Evolutionary conservation across 2,888 invertebrate species (phyloP), one percentile per base, ranked within the genome.

Genomic region (Nomada ferruginata): DNA sequence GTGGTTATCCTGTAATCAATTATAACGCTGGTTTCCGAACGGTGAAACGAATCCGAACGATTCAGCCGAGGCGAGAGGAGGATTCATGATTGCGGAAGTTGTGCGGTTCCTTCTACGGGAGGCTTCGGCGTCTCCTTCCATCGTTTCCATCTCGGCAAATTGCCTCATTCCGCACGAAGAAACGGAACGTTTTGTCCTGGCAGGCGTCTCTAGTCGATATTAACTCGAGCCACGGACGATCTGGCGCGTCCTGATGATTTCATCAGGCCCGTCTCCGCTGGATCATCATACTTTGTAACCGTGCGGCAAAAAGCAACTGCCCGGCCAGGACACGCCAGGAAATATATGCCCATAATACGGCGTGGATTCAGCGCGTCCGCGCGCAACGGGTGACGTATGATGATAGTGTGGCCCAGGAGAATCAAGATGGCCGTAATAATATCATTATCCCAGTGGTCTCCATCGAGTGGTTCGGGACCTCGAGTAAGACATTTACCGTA

Each of bases 391-490:
- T 93, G 93, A 93, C 93, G 91, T 93, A 93, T 93, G 92, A 92
- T 92, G 93, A 93, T 93, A 92, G 93, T 91, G 91, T 89, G 87
- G 90, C 88, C 88, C 86, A 84, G 88, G 87, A 85, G 91, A 93
- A 93, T 93, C 93, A 92, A 92, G 91, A 91, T 92, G 91, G 90
- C 91, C 90, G 91, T 93, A 93, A 93, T 93, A 93, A 93, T 93
- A 93, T 93, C 93, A 93, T 93, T 92, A 93, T 93, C 92, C 88
- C 92, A 92, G 92, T 91, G 92, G 92, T 90, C 90, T 88, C 87
- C 87, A 84, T 87, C 88, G 83, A 36, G 87, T 86, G 89, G 87
- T 89, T 87, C 89, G 86, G 82, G 79, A 87, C 85, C 87, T 73
- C 86, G 84, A 93, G 91, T 93, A 91, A 92, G 92, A 92, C 92